A percentile compares a stretch with the other conserved stretches of the same genome.
Conservation (phyloP, 2,113 vertebrate genomes). For the Stegastes partitus region DNA sequence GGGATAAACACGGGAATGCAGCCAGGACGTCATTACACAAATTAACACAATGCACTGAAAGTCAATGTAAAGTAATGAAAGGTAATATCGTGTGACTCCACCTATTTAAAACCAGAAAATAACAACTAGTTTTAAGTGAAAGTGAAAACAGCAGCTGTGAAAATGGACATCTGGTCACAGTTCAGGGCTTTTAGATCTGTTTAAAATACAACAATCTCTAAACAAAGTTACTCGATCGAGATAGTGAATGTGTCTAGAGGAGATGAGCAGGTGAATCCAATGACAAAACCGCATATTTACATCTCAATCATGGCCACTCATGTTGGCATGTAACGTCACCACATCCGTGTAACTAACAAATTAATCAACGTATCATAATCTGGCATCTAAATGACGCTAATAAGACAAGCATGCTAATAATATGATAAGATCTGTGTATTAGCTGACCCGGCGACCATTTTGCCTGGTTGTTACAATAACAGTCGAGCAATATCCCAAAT, state of each 20-base stretch:
- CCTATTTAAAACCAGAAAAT: not conserved
- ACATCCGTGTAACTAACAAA: no score
- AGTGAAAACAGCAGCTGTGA: not conserved
- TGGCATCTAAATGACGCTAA: conserved; percentile 9
- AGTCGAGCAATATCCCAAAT: not conserved
- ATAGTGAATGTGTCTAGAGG: not conserved
- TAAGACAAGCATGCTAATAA: not conserved
- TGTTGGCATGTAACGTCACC: not conserved
- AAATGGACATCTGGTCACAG: not conserved
- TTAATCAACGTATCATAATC: not conserved
- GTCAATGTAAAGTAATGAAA: conserved; percentile 23
- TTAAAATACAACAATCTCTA: not conserved
- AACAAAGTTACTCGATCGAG: not conserved
- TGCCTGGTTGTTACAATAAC: not conserved
- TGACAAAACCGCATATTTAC: not conserved
- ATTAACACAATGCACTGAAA: conserved; percentile 47
- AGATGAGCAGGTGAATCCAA: not conserved
- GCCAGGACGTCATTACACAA: conserved; percentile 70
- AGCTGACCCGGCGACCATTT: not conserved
- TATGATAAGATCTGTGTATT: not conserved
- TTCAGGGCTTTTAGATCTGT: not conserved
- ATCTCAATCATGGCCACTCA: not conserved
- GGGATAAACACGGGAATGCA: conserved; percentile 44
- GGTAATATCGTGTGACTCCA: conserved; percentile 4
- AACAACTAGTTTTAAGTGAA: not conserved